Evolutionary conservation across 2,797 vertebrate species (phyloP), one percentile per base, ranked within the genome.

Genomic region (Hipposideros larvatus): DNA sequence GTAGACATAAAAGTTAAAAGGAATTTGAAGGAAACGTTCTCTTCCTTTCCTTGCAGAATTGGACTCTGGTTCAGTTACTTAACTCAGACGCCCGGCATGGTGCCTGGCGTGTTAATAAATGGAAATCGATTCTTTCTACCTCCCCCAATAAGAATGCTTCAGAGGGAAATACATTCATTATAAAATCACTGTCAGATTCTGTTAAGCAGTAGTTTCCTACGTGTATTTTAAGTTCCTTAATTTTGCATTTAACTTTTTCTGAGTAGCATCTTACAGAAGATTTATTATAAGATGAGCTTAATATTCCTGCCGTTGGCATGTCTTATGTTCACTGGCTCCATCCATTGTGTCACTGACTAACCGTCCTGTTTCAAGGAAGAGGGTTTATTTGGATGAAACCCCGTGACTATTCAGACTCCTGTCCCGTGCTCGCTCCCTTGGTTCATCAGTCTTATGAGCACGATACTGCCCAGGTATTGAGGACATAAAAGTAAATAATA

Each of bases 311-410:
- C 14, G 0, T 43, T 24, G 53, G 28, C 8, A 0, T 59, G 10
- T 3, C 48, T 61, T 4, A 0, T 3, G 7, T 22, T 16, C 53
- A 7, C 11, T 7, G 65, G 51, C 63, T 4, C 66, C 51, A 5
- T 11, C n/a, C 22, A 0, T 57, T 31, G 1, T 3, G 1, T 55
- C 2, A 5, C 1, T 59, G n/a, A 21, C 51, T 6, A 4, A 13
- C 22, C 9, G 1, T 3, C 85, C 43, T 37, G 21, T 37, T 59
- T 4, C 10, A 37, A 34, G 53, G 46, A 57, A 21, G 37, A 34
- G 31, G n/a, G 21, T 78, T 73, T 28, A 37, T 31, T 24, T 68
- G 51, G 28, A 26, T 37, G 57, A 51, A 10, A 4, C 22, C 6
- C 61, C 5, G 0, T 16, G 26, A 21, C 74, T 77, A 5, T 78